Conservation (phyloP, 2,888 invertebrate species). For the Xestobium rufovillosum region DNA sequence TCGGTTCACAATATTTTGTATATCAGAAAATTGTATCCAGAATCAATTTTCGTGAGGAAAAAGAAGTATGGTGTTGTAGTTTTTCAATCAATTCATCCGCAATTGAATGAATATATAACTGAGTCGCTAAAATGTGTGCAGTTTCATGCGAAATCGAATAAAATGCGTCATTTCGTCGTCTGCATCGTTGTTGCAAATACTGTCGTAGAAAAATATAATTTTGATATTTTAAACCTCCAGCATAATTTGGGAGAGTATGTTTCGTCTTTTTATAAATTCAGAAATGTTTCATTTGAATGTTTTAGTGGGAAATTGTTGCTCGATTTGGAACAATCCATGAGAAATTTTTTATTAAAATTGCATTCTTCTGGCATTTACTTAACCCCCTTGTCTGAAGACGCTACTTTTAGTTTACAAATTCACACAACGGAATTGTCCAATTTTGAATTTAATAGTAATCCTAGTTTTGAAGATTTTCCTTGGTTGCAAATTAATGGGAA, state of each 20-base stretch:
- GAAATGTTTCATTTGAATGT: slow-evolving; percentile 25
- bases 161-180: slow-evolving; percentile 47
- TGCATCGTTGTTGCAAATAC: slow-evolving; percentile 42
- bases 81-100: slow-evolving; percentile 55
- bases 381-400: slow-evolving; percentile 46
- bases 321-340: slow-evolving; percentile 53
- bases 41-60: slow-evolving; percentile 53
- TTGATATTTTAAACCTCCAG: slow-evolving; percentile 38
- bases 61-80: slow-evolving; percentile 57
- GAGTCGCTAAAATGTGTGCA: slow-evolving; percentile 47
- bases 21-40: slow-evolving; percentile 55
- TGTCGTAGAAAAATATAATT: slow-evolving; percentile 44
- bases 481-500: slow-evolving; percentile 42
- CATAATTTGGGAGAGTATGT: background rate
- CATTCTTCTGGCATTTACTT: slow-evolving; percentile 46
- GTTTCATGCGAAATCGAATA: slow-evolving; percentile 46
- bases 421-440: slow-evolving; percentile 54
- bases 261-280: slow-evolving; percentile 25
- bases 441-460: slow-evolving; percentile 48
- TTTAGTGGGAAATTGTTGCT: slow-evolving; percentile 53
- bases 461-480: slow-evolving; percentile 46
- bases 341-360: slow-evolving; percentile 54
- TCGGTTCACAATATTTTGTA: slow-evolving; percentile 58
- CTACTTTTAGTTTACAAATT: slow-evolving; percentile 54
- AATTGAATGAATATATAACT: slow-evolving; percentile 56